These are phyloP conservation scores for Cottoperca gobio DNA, from an alignment of 2,797 vertebrate genomes.

Conservation along the genomic window DNA sequence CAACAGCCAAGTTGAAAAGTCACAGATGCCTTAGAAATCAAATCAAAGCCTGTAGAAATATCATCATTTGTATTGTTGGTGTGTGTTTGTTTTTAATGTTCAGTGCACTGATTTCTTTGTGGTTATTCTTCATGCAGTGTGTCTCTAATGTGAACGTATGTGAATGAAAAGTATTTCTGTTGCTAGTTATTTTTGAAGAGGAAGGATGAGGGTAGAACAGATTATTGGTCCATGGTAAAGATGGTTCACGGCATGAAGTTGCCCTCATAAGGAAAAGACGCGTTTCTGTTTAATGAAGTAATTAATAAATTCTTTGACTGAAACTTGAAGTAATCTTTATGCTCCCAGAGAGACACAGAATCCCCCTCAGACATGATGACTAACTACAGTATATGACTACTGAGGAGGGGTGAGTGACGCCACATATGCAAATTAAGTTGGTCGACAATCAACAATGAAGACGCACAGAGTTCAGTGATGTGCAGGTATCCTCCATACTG, in stretches of 20 bases:
- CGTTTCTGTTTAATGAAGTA: slow-evolving; percentile 28
- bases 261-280: slow-evolving; percentile 21
- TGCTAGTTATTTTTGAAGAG: neutral
- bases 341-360: slow-evolving; percentile 34
- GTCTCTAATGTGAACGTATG: slow-evolving; percentile 60
- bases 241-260: slow-evolving; percentile 54
- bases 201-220: slow-evolving; percentile 38
- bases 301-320: slow-evolving; percentile 20
- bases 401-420: slow-evolving; percentile 51
- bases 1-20: slow-evolving; percentile 29
- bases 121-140: slow-evolving; percentile 42
- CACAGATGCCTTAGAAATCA: slow-evolving; percentile 34
- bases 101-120: slow-evolving; percentile 76
- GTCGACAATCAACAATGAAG: slow-evolving; percentile 53
- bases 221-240: slow-evolving; percentile 29
- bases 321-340: slow-evolving; percentile 57
- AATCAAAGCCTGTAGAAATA: slow-evolving; percentile 23
- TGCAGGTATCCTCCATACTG: neutral
- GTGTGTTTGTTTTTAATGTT: slow-evolving; percentile 67
- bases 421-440: slow-evolving; percentile 39
- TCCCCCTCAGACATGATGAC: slow-evolving; percentile 39
- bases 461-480: slow-evolving; percentile 5
- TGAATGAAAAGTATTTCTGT: slow-evolving; percentile 19
- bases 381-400: slow-evolving; percentile 44
- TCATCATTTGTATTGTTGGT: slow-evolving; percentile 39